These are phyloP conservation scores for Mimas tiliae DNA, from an alignment of 2,888 invertebrate species.

Conservation along the genomic window DNA sequence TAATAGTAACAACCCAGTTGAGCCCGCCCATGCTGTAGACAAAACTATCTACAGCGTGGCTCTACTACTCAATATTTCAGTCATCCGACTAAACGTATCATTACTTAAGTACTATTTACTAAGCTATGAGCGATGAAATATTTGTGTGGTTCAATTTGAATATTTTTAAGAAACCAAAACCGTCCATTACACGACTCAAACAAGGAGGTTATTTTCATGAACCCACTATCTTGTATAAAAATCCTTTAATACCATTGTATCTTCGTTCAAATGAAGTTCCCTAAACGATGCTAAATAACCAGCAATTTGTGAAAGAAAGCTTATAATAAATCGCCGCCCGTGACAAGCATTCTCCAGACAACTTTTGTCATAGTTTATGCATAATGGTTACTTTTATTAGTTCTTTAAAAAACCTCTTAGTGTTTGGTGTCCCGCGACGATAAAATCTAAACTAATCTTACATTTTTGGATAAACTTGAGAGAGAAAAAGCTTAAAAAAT, in stretches of 20 bases:
- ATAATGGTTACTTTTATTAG: conserved; percentile 1
- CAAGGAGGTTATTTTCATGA: not conserved
- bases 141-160: too few species aligned
- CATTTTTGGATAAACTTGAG: too few species aligned
- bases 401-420: not conserved
- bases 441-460: not conserved
- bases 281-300: conserved; percentile 6
- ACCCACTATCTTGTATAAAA: not conserved
- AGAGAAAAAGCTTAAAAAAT: too few species aligned
- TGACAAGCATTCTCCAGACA: not conserved
- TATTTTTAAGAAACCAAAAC: not conserved
- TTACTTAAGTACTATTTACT: too few species aligned
- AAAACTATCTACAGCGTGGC: too few species aligned
- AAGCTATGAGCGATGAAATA: too few species aligned
- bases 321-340: not conserved
- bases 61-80: too few species aligned
- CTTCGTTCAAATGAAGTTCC: not conserved
- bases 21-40: too few species aligned
- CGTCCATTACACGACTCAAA: not conserved
- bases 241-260: not conserved
- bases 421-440: not conserved
- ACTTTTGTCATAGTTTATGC: conserved; percentile 3
- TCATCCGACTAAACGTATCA: too few species aligned
- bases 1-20: too few species aligned
- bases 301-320: conserved; percentile 5